Evolutionary conservation across 2,888 invertebrate genomes (phyloP).

Genomic region (Agriotes lineatus): DNA sequence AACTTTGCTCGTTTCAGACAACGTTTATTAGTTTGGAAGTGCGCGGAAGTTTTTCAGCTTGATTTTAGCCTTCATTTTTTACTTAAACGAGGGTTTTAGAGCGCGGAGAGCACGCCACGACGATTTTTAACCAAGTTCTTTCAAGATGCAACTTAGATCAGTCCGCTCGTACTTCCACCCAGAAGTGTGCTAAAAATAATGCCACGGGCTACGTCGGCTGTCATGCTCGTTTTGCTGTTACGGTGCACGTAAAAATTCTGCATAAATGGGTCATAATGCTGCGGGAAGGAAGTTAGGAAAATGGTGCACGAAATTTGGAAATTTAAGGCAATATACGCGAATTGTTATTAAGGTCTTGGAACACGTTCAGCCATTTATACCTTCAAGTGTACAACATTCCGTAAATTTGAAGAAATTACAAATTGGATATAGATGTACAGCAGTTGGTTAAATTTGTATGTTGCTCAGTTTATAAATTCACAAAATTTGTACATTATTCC

Average conservation of each 20-base stretch:
- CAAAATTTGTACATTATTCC: no score
- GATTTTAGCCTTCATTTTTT: conserved; percentile 17
- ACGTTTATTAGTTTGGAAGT: conserved; percentile 5
- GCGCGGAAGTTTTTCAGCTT: neutral
- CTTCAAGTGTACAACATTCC: no score
- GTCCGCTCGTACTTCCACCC: conserved; percentile 54
- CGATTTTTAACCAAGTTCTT: conserved; percentile 18
- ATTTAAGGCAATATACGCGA: no score
- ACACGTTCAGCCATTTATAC: no score
- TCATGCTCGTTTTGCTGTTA: conserved; percentile 35
- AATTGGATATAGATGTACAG: no score
- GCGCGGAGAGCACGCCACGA: neutral
- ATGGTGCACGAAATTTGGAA: no score
- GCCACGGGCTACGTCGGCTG: conserved; percentile 41
- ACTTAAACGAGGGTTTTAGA: neutral
- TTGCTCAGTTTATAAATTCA: no score
- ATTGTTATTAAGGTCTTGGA: no score
- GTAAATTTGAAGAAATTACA: no score
- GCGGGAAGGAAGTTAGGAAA: no score
- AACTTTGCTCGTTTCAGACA: conserved; percentile 2
- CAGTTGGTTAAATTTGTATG: no score
- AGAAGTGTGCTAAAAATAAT: conserved; percentile 62
- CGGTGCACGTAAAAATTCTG: conserved; percentile 20
- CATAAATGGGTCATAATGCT: conserved; percentile 20
- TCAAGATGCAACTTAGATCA: conserved; percentile 34